Conservation (phyloP, 2,113 vertebrate genomes). For the Ictidomys tridecemlineatus region DNA sequence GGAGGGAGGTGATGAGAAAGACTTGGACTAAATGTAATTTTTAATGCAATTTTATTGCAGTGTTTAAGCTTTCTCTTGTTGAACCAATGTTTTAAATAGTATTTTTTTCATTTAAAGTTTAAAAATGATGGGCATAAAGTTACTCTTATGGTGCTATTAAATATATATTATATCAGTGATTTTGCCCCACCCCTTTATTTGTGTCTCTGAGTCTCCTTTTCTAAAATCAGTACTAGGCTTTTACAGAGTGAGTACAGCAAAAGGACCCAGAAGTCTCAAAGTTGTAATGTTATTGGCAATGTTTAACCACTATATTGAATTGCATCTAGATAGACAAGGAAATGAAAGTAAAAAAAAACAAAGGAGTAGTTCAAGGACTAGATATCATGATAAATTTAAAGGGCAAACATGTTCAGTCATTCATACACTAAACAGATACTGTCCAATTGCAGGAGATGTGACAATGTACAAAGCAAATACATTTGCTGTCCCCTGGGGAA, state of each 20-base stretch:
- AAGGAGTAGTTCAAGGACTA: background rate
- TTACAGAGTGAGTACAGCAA: background rate
- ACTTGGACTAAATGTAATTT: background rate
- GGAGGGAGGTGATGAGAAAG: background rate
- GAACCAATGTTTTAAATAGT: background rate
- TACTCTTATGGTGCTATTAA: background rate
- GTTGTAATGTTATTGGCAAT: background rate
- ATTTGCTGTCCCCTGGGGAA: background rate
- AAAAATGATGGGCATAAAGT: background rate
- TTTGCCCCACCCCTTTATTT: background rate
- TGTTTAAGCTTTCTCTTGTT: background rate
- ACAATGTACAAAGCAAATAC: background rate
- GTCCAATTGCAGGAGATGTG: background rate
- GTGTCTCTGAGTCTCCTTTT: background rate
- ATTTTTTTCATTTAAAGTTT: background rate
- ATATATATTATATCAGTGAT: background rate
- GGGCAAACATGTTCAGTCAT: background rate
- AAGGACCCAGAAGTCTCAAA: background rate
- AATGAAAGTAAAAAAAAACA: background rate
- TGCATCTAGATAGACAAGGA: background rate
- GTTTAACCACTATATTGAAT: background rate
- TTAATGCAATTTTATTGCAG: background rate
- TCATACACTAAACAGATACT: background rate
- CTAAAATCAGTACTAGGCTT: background rate
- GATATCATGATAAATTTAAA: background rate